Conservation (phyloP, 2,113 vertebrate genomes). For the Nasalis larvatus region DNA sequence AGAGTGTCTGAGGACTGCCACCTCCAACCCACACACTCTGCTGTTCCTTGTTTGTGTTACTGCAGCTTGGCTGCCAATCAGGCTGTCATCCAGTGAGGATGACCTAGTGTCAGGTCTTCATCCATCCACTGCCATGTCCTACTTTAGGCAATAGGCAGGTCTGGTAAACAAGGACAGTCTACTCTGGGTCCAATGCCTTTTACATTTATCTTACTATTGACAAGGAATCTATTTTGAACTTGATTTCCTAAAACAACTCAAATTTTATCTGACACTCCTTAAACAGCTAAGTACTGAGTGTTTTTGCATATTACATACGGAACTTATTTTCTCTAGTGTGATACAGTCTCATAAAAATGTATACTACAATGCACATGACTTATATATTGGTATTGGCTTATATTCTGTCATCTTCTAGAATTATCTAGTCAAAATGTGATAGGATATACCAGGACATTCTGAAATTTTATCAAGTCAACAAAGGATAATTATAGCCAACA, state of each 20-base stretch:
- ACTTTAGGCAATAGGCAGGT: not conserved
- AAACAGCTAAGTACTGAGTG: not conserved
- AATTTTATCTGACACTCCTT: not conserved
- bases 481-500: not conserved
- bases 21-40: not conserved
- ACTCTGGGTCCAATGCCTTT: not conserved
- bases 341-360: not conserved
- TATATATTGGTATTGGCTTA: not conserved
- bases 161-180: not conserved
- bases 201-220: not conserved
- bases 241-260: conserved; percentile 22
- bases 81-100: not conserved
- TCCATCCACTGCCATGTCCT: not conserved
- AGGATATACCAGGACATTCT: not conserved
- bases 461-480: conserved; percentile 25
- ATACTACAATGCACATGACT: not conserved
- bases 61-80: not conserved
- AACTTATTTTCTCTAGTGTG: not conserved
- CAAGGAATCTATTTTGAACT: not conserved
- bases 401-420: conserved; percentile 5
- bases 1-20: not conserved
- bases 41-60: not conserved
- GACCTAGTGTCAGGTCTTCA: not conserved
- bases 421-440: conserved; percentile 5
- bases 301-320: not conserved